Evolutionary conservation across 2,888 invertebrate species (phyloP).

Genomic region (Platycnemis pennipes): DNA sequence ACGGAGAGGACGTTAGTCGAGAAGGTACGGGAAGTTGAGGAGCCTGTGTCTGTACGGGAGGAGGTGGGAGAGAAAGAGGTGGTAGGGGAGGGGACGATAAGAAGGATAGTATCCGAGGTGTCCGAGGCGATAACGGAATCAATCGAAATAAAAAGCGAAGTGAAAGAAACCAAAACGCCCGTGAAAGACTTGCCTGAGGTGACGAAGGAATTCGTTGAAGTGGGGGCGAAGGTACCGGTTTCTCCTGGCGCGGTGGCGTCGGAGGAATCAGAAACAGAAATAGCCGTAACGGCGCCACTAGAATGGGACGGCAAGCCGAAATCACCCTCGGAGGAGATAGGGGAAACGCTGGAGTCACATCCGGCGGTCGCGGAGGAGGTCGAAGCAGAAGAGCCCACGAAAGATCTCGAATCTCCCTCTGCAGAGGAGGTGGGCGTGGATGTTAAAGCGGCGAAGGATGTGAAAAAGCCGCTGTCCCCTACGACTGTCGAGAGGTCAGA

Average conservation of each 20-base stretch:
- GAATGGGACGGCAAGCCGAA: background rate
- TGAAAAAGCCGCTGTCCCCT: too few relatives aligned
- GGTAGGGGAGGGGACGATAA: too few relatives aligned
- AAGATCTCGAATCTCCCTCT: background rate
- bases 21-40: too few relatives aligned
- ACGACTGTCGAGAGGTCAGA: too few relatives aligned
- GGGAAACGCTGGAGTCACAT: conserved; percentile 73
- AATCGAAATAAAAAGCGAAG: too few relatives aligned
- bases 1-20: too few relatives aligned
- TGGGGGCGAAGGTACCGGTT: background rate
- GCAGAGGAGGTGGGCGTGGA: background rate
- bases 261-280: background rate
- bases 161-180: too few relatives aligned
- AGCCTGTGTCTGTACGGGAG: too few relatives aligned
- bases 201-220: background rate
- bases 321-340: conserved; percentile 68
- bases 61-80: too few relatives aligned
- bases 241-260: background rate
- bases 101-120: too few relatives aligned
- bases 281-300: background rate
- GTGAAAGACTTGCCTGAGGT: too few relatives aligned
- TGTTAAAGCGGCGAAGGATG: background rate
- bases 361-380: background rate
- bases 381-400: background rate
- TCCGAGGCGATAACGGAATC: too few relatives aligned